Percentiles rank a stretch among this genome's conserved stretches.
These are phyloP conservation scores for Myotis yumanensis DNA, from an alignment of 2,113 vertebrate genomes.

Conservation along the genomic window DNA sequence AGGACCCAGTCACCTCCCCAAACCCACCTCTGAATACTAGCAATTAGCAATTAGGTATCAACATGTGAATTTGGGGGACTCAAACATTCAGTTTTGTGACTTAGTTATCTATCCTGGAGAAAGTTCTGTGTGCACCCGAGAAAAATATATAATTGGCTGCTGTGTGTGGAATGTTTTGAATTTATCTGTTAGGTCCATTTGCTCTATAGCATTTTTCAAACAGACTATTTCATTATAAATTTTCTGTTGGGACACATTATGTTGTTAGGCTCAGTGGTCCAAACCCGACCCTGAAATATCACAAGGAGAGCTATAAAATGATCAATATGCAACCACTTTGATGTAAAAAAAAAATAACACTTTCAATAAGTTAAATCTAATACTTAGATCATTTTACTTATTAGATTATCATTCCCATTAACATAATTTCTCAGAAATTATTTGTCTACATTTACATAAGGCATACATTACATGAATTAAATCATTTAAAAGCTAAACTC, in stretches of 20 bases:
- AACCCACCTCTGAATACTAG: background rate
- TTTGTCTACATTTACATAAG: background rate
- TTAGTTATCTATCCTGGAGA: background rate
- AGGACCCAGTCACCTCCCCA: too few species aligned
- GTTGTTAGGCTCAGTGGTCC: background rate
- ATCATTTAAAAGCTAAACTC: background rate
- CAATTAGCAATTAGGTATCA: background rate
- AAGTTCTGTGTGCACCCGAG: background rate
- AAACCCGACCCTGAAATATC: background rate
- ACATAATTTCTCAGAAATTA: background rate
- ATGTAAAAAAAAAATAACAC: background rate
- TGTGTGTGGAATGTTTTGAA: background rate
- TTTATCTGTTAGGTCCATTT: background rate
- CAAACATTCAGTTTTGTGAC: background rate
- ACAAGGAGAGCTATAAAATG: background rate
- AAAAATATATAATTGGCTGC: background rate
- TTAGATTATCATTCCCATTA: background rate
- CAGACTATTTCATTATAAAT: background rate
- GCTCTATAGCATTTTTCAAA: background rate
- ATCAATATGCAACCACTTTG: background rate
- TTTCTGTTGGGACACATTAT: background rate
- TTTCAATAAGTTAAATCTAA: background rate
- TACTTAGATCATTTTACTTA: background rate
- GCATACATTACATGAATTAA: background rate
- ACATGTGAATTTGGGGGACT: background rate